phyloP scores from a whole-genome alignment of 2,888 invertebrate genomes.

The Rhimphoctona megacephalus region DNA sequence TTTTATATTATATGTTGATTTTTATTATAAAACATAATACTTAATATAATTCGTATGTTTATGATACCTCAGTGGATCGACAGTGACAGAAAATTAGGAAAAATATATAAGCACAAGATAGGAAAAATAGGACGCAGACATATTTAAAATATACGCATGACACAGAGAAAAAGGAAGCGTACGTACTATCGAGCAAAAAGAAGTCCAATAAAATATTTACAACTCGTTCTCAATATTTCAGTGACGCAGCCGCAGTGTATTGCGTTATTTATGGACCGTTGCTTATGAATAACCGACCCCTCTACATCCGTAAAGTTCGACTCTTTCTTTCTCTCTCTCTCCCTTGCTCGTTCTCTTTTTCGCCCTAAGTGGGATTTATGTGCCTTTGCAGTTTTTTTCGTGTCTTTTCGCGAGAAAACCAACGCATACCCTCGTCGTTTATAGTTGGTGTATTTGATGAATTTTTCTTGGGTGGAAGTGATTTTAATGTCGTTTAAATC shows the following conservation, averaged over 20 bases:
- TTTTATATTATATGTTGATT: no score
- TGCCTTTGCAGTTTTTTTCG: slow-evolving; percentile 58
- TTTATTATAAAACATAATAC: no score
- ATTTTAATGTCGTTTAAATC: slow-evolving; percentile 53
- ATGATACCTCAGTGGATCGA: not conserved
- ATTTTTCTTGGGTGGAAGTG: slow-evolving; percentile 53
- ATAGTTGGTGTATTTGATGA: slow-evolving; percentile 23
- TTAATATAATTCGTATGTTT: not conserved
- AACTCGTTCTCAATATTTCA: slow-evolving; percentile 82
- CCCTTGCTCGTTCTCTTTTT: slow-evolving; percentile 63
- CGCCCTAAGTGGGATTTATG: slow-evolving; percentile 79
- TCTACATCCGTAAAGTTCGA: slow-evolving; percentile 67
- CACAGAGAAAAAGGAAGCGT: slow-evolving; percentile 24
- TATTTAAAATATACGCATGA: slow-evolving; percentile 20
- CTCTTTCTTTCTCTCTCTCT: slow-evolving; percentile 51
- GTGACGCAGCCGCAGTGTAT: slow-evolving; percentile 74
- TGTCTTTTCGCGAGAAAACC: slow-evolving; percentile 21
- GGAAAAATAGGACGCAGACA: slow-evolving; percentile 46
- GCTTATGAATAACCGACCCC: slow-evolving; percentile 83
- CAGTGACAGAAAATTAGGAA: not conserved
- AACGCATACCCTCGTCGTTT: not conserved
- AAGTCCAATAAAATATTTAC: slow-evolving; percentile 77
- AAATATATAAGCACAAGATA: not conserved
- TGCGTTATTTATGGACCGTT: slow-evolving; percentile 83
- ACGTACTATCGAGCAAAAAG: slow-evolving; percentile 54